Evolutionary conservation across 2,797 vertebrate genomes (phyloP).

Genomic region (Cyclopterus lumpus): DNA sequence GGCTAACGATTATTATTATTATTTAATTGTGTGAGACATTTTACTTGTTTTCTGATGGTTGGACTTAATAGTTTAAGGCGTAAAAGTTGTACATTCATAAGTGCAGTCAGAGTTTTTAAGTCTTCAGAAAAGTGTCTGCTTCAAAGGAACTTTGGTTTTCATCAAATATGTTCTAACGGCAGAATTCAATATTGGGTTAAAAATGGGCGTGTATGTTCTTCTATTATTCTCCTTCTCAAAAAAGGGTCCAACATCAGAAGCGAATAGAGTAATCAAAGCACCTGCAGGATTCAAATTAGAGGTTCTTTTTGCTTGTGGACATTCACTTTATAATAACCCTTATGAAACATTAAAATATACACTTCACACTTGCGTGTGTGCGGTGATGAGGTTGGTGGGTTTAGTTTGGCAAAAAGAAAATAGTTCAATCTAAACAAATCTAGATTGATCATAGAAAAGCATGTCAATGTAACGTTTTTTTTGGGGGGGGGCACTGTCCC

Average conservation of each 20-base stretch:
- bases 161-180: constrained; percentile 39
- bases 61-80: neutral
- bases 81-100: constrained; percentile 30
- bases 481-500: neutral
- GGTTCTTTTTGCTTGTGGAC: neutral
- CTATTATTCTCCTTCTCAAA: constrained; percentile 8
- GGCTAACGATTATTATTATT: neutral
- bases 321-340: neutral
- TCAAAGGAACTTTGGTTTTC: constrained; percentile 42
- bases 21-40: neutral
- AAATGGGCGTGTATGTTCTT: neutral
- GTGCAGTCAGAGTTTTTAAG: constrained; percentile 18
- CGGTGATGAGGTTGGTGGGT: no score
- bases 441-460: no score
- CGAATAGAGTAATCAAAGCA: neutral
- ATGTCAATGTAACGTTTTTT: neutral
- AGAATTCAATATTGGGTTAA: constrained; percentile 20
- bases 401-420: no score
- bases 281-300: neutral
- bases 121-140: constrained; percentile 20
- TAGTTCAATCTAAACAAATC: no score
- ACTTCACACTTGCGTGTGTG: neutral
- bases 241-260: neutral
- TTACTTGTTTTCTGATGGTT: neutral
- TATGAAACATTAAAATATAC: no score